These are phyloP conservation scores for Coccyzus lansbergi DNA, from an alignment of 2,797 vertebrate genomes.

Conservation along the genomic window DNA sequence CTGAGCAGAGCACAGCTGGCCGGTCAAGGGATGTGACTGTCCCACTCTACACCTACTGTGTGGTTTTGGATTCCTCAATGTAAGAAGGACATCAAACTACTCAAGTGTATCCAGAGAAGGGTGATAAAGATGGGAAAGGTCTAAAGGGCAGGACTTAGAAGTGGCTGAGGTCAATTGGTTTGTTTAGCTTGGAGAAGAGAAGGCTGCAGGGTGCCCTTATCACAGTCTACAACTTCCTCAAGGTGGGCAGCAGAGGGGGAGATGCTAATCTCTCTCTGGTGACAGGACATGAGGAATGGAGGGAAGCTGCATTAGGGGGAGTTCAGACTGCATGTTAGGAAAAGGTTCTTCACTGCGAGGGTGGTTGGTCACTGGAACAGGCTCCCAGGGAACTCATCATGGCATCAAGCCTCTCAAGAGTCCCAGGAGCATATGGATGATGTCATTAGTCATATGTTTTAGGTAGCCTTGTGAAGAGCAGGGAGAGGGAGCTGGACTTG, in stretches of 20 bases:
- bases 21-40: fast-evolving
- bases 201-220: neutral
- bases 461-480: neutral
- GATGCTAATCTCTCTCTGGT: neutral
- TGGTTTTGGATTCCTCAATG: fast-evolving
- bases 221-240: neutral
- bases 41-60: neutral
- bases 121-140: neutral
- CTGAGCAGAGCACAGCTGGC: no score
- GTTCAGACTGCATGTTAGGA: neutral
- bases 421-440: neutral
- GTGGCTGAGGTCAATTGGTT: neutral
- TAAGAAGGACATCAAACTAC: neutral
- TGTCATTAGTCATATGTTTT: neutral
- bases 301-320: neutral
- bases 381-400: neutral
- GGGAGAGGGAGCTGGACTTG: neutral
- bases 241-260: fast-evolving
- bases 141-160: neutral
- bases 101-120: neutral
- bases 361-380: neutral
- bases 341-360: neutral
- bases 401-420: neutral
- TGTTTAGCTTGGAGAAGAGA: neutral
- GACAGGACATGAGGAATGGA: neutral